A percentile compares a stretch with the other conserved stretches of the same genome.
Evolutionary conservation across 2,888 invertebrate species (phyloP).

Genomic region (Rhorus exstirpatorius): DNA sequence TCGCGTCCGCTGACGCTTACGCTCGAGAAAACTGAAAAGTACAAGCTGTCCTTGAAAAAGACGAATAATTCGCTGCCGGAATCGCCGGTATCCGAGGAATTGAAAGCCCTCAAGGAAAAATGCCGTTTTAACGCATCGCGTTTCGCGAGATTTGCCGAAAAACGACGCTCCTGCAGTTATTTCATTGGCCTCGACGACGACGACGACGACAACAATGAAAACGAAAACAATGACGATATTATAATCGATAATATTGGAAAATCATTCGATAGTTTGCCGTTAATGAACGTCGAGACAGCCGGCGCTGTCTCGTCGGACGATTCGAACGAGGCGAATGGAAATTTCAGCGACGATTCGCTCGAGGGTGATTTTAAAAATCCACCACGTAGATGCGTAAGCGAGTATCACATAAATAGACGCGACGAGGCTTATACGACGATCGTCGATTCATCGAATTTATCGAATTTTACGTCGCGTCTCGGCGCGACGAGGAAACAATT

Average conservation of each 20-base stretch:
- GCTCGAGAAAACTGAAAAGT: slow-evolving; percentile 83
- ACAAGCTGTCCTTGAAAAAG: slow-evolving; percentile 83
- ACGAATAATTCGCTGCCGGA: slow-evolving; percentile 91
- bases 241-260: slow-evolving; percentile 80
- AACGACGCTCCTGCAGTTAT: slow-evolving; percentile 89
- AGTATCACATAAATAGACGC: slow-evolving; percentile 90
- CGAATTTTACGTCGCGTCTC: neutral
- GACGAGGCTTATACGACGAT: slow-evolving; percentile 79
- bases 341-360: slow-evolving; percentile 93
- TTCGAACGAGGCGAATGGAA: slow-evolving; percentile 88
- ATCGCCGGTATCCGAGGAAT: slow-evolving; percentile 93
- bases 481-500: slow-evolving; percentile 72
- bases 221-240: no score
- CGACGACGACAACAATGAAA: no score
- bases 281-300: slow-evolving; percentile 80
- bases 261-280: slow-evolving; percentile 83
- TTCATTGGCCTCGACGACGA: slow-evolving; percentile 89
- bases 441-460: slow-evolving; percentile 72
- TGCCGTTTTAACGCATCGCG: slow-evolving; percentile 84
- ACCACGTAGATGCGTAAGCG: slow-evolving; percentile 91
- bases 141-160: slow-evolving; percentile 85
- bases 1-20: slow-evolving; percentile 82
- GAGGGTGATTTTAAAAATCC: slow-evolving; percentile 89
- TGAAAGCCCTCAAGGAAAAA: slow-evolving; percentile 86
- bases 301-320: slow-evolving; percentile 77